phyloP scores from a whole-genome alignment of 2,113 vertebrate species.

The Podocnemis expansa region DNA sequence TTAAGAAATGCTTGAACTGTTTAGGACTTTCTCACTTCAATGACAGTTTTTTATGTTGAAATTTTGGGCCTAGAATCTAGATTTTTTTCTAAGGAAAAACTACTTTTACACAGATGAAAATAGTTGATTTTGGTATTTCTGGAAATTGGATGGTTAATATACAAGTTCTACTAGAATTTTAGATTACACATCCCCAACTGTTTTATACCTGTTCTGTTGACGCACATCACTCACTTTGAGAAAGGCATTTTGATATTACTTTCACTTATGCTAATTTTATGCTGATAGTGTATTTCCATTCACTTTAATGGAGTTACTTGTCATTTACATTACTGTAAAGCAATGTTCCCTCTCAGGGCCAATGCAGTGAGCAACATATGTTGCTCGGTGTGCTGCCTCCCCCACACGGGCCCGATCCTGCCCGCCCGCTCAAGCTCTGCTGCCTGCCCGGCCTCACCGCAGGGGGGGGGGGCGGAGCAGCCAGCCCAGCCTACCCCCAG shows the following conservation, averaged over 20 bases:
- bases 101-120: neutral
- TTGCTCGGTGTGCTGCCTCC: too few relatives aligned
- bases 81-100: neutral
- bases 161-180: neutral
- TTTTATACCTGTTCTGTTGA: neutral
- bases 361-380: too few relatives aligned
- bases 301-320: neutral
- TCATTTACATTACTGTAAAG: neutral
- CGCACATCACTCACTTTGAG: neutral
- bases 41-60: neutral
- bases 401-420: too few relatives aligned
- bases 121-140: neutral
- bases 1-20: neutral
- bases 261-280: neutral
- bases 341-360: too few relatives aligned
- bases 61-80: neutral
- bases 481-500: too few relatives aligned
- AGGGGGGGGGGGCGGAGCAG: too few relatives aligned
- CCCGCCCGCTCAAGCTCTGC: too few relatives aligned
- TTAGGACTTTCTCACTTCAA: neutral
- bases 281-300: neutral
- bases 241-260: neutral
- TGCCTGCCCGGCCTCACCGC: too few relatives aligned
- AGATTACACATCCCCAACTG: neutral
- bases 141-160: neutral